phyloP scores from a whole-genome alignment of 1,140 invertebrate genomes.

The Diuraphis noxia region DNA sequence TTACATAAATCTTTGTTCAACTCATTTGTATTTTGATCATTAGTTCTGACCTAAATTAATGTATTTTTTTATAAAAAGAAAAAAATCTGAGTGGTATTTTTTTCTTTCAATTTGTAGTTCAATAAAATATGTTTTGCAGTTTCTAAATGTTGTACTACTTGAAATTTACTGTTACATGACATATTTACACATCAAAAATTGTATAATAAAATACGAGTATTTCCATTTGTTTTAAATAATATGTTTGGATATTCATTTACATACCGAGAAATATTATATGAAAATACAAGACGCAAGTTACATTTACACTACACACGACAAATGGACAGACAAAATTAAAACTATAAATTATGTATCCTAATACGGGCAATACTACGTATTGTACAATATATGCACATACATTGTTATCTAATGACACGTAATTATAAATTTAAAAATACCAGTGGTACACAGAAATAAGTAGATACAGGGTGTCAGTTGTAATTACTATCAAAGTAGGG shows the following conservation, averaged over 20 bases:
- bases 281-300: too few species aligned
- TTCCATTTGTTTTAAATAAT: background rate
- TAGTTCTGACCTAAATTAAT: slow-evolving; percentile 12
- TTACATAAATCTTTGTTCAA: slow-evolving; percentile 18
- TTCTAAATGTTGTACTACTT: slow-evolving; percentile 20
- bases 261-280: background rate
- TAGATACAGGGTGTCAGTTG: too few species aligned
- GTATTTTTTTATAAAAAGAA: background rate
- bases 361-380: too few species aligned
- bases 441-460: too few species aligned
- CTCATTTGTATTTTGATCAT: slow-evolving; percentile 1
- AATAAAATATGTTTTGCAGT: slow-evolving; percentile 5
- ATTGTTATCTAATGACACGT: too few species aligned
- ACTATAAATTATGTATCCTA: too few species aligned
- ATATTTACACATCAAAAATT: slow-evolving; percentile 17
- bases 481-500: too few species aligned
- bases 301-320: too few species aligned
- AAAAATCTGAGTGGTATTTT: background rate
- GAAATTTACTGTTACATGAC: background rate
- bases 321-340: too few species aligned
- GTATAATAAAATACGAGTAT: slow-evolving; percentile 10
- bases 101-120: background rate
- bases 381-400: too few species aligned
- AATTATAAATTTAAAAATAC: too few species aligned
- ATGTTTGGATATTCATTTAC: slow-evolving; percentile 12